phyloP scores from a whole-genome alignment of 2,113 vertebrate species.

The Neofelis nebulosa region DNA sequence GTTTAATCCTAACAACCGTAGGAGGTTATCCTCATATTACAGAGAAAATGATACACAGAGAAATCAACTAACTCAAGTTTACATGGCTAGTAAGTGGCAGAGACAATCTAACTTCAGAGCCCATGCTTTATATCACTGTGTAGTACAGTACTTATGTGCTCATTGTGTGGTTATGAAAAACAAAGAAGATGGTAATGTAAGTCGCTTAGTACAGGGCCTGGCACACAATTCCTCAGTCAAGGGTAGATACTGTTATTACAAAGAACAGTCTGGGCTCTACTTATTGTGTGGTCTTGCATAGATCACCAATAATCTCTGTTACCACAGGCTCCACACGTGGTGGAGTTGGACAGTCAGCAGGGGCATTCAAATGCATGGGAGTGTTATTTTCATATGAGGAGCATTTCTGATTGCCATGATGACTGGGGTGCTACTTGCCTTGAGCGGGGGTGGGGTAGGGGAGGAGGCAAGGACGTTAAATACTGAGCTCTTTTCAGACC shows the following conservation, averaged over 20 bases:
- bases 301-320: not conserved
- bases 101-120: not conserved
- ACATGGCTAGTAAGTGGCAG: not conserved
- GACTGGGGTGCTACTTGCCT: not conserved
- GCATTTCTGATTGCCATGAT: not conserved
- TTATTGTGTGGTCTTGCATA: not conserved
- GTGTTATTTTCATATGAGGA: not conserved
- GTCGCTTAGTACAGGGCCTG: not conserved
- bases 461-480: not conserved
- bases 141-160: accelerated
- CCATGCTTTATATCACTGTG: not conserved
- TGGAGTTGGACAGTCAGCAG: not conserved
- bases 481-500: not conserved
- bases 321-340: no score
- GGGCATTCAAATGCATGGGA: not conserved
- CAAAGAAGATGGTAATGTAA: not conserved
- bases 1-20: not conserved
- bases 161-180: not conserved
- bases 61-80: not conserved
- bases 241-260: not conserved
- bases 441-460: not conserved
- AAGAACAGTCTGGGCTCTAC: not conserved
- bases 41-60: not conserved
- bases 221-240: no score
- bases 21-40: not conserved